Evolutionary conservation across 2,888 invertebrate genomes (phyloP).

Genomic region (Norana najaformis): DNA sequence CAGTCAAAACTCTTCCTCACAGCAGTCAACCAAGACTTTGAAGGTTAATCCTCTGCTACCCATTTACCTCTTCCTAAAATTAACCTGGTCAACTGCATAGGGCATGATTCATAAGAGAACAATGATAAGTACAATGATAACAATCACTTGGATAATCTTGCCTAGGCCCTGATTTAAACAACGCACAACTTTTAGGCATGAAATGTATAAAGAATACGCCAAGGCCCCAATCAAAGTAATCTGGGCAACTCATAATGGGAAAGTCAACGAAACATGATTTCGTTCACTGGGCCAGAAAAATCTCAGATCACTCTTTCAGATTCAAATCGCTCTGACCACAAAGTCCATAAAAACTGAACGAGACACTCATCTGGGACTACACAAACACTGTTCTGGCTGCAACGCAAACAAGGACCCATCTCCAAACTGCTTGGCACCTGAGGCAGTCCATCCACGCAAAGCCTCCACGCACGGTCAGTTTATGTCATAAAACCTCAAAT

Average conservation of each 20-base stretch:
- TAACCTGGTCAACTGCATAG: background rate
- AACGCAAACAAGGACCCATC: no score
- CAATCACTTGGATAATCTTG: background rate
- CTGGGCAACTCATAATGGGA: background rate
- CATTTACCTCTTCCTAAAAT: background rate
- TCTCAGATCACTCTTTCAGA: background rate
- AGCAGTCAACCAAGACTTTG: slow-evolving; percentile 9
- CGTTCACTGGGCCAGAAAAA: background rate
- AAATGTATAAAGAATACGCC: no score
- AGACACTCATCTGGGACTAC: background rate
- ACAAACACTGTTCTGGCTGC: background rate
- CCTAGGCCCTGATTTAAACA: no score
- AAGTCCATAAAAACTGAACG: background rate
- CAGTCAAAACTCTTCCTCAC: background rate
- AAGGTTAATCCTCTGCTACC: no score
- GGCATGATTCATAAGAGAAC: background rate
- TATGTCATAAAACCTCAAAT: background rate
- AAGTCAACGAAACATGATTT: background rate
- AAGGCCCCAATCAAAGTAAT: background rate
- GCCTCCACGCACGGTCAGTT: background rate
- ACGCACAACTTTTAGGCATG: no score
- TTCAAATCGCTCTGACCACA: background rate
- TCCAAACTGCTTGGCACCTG: background rate
- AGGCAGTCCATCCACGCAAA: background rate
- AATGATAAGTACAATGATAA: background rate